Evolutionary conservation across 2,888 invertebrate genomes (phyloP), one percentile per base, ranked within the genome.

Genomic region (Ephialtes manifestator): DNA sequence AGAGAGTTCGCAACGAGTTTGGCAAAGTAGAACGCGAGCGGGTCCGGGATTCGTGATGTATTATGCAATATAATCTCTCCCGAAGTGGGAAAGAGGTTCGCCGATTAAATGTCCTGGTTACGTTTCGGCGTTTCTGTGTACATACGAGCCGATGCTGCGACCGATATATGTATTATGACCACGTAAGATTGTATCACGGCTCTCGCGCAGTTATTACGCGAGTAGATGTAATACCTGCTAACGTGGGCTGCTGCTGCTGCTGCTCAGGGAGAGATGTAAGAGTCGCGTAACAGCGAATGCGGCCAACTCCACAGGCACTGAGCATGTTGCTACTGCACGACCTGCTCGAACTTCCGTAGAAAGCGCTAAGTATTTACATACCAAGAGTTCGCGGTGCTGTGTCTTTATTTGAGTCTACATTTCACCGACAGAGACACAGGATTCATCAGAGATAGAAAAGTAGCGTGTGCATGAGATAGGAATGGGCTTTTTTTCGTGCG

Each of bases 261-360:
- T 67, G 71, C 11, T 58, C 65, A 72, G 51, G 60, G 67, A 77
- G 20, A 65, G 65, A 76, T 65, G 75, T 76, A 76, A 76, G 20
- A 71, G 48, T 85, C 85, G 79, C 85, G 85, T 85, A 85, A 85
- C 79, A 75, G 70, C 68, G 43, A 74, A 63, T 20, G 65, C 39
- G 15, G 35, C 35, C 70, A 15, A 76, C 51, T 48, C 53, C 53
- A 13, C n/a, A 43, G 31, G 46, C 71, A 72, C 71, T n/a, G 63
- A 65, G 60, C 71, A 46, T 51, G 68, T 31, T 46, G 65, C 75
- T 58, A 46, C 63, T 60, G 46, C 60, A 72, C 71, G 83, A 83
- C 86, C 85, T 83, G 81, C 79, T 28, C 84, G 76, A 89, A 90
- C 91, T 91, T 91, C 90, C 90, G 90, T 90, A 90, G 90, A 90